phyloP scores from a whole-genome alignment of 2,888 invertebrate species.

The Andrena marginata region DNA sequence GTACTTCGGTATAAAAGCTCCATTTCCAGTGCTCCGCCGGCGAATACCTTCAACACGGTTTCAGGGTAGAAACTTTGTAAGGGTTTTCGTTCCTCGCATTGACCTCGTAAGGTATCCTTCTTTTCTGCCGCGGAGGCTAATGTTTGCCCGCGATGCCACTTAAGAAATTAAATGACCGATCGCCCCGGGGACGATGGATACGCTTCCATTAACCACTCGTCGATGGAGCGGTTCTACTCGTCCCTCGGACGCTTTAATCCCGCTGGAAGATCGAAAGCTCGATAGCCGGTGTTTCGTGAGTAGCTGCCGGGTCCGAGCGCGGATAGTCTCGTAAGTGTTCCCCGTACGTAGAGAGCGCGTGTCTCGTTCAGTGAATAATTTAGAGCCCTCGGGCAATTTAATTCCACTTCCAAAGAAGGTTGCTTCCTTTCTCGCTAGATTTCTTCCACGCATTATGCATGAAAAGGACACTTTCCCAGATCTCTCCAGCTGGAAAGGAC shows the following conservation, averaged over 20 bases:
- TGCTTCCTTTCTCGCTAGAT: no score
- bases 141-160: slow-evolving; percentile 62
- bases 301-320: no score
- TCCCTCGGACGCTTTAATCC: slow-evolving; percentile 9
- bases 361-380: no score
- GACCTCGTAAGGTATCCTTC: slow-evolving; percentile 60
- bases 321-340: no score
- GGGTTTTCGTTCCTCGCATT: slow-evolving; percentile 65
- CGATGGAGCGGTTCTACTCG: slow-evolving; percentile 16
- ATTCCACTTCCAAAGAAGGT: no score
- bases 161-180: slow-evolving; percentile 66
- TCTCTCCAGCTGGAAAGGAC: no score
- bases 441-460: no score
- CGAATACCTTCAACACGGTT: slow-evolving; percentile 75
- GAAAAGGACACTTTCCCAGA: no score
- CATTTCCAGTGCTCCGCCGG: slow-evolving; percentile 82
- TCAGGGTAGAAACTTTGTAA: slow-evolving; percentile 68
- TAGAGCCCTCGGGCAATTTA: no score
- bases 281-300: not conserved
- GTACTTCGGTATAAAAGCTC: slow-evolving; percentile 85
- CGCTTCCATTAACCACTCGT: slow-evolving; percentile 40
- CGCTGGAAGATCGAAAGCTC: slow-evolving; percentile 12
- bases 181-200: slow-evolving; percentile 32
- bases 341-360: no score
- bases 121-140: slow-evolving; percentile 37